Base-by-base conservation (phyloP, 2,113 vertebrate species). In the Grallaria varia region DNA sequence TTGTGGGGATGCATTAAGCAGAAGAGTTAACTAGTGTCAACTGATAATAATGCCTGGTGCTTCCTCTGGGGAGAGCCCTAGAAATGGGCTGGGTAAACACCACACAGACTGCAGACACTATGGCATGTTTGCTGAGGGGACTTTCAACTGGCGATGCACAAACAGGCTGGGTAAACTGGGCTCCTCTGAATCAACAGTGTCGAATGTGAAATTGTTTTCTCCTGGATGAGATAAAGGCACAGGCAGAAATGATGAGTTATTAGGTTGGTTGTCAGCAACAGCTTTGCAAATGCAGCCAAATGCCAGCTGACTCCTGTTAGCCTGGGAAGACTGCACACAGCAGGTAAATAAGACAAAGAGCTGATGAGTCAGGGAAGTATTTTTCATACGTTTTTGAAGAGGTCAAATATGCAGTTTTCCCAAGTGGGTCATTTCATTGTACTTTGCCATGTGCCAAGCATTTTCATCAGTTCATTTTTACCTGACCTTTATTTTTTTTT, bases 11-110 rank as follows among this genome's bases (percentile, higher is more conserved):
- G 79, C 92, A 78, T 86, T 96, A 95, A 72, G 76, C 52, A 92
- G 83, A 79, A 83, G 50, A 89, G 86, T 92, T 96, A 90, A 89
- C 79, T 44, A 62, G 14, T 90, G 93, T 95, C 90, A 94, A 92
- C 79, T 60, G 73, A 35, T 75, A 85, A 92, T 93, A 96, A 94
- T 37, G 83, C 37, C 68, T 47, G n/a, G 40, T 6, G 14, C 60
- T 96, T 95, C 92, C 93, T 89, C 83, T 20, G 60, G 83, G 85
- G 79, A 94, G 40, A 92, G 49, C 73, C 56, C 33, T 19, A 56
- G 73, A 77, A 93, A 53, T 21, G 56, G 33, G 60, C 6, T 79
- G 56, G 37, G 90, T 95, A 96, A 97, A 95, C 92, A 96, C 23
- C 1, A 4, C 1, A 2, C 52, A 93, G 93, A 84, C 91, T 86